Evolutionary conservation across 2,113 vertebrate genomes (phyloP), one percentile per base, ranked within the genome.

Genomic region (Vulpes ferrilata): DNA sequence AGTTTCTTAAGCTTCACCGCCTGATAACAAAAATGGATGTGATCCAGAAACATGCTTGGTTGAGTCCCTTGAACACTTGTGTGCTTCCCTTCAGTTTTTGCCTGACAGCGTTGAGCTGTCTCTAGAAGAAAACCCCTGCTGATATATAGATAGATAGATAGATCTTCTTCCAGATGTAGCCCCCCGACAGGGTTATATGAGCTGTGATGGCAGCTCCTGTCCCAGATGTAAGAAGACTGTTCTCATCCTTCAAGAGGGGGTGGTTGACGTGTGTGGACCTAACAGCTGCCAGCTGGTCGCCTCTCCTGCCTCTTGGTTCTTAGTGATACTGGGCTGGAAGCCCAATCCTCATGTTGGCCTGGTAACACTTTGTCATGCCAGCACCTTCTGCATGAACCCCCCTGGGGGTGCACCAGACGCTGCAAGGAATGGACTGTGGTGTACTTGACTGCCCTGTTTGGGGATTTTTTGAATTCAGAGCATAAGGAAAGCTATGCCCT

Each of bases 351-450:
- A 27, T 25, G 62, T 90, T 93, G 90, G 76, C 59, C 92, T 83
- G 55, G 30, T 76, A 62, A 51, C 59, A 48, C n/a, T 92, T 90
- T 76, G 35, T 76, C 84, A 96, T 97, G 95, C 84, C 94, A 97
- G 59, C 2, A 51, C 48, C 90, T 95, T 88, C 57, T 30, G 67
- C 13, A 23, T 38, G 60, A 97, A 92, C 35, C 19, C 16, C 62
- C 22, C 20, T 20, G 22, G 59, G 48, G n/a, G 53, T 32, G 69
- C 15, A 79, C 60, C 65, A 95, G 80, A 60, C 22, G 48, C 6
- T 64, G 5, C 59, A 59, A 90, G 60, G 78, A 65, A 84, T 76
- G 5, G 20, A 67, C 83, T 92, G 17, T 19, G 53, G 48, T 23
- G 22, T 38, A 51, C 59, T n/a, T 23, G 11, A 30, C 17, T 82